A percentile compares a stretch with the other conserved stretches of the same genome.
Conservation (phyloP, 2,888 invertebrate genomes). For the Trachelus iudaicus region DNA sequence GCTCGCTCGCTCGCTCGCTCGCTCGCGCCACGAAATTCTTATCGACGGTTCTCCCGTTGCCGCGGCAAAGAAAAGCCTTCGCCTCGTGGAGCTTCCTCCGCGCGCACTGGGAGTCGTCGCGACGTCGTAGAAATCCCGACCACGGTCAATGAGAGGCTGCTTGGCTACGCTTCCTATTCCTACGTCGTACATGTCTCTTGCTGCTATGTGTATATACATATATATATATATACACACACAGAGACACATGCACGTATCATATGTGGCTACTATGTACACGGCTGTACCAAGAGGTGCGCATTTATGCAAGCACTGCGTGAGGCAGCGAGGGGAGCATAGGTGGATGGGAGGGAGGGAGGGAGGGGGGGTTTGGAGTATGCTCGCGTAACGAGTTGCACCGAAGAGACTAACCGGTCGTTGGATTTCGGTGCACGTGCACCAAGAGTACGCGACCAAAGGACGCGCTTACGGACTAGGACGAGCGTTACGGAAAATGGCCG, state of each 20-base stretch:
- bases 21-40: neutral
- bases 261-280: too few species aligned
- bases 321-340: conserved; percentile 1
- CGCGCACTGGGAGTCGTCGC: neutral
- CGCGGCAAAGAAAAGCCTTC: neutral
- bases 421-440: conserved; percentile 24
- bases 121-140: conserved; percentile 40
- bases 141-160: conserved; percentile 35
- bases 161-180: conserved; percentile 10
- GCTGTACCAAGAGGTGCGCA: neutral
- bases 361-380: conserved; percentile 3
- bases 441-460: conserved; percentile 6
- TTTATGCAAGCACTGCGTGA: neutral
- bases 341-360: conserved; percentile 4
- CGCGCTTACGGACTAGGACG: conserved; percentile 15
- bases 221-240: neutral
- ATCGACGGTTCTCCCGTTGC: neutral
- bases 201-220: neutral
- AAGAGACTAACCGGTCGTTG: neutral
- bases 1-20: neutral
- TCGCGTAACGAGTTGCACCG: conserved; percentile 21
- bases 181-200: neutral
- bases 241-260: neutral
- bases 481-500: conserved; percentile 9
- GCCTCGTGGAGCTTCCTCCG: neutral